A percentile compares a stretch with the other conserved stretches of the same genome.
Conservation (phyloP, 2,888 invertebrate species). For the Tortrix viridana region DNA sequence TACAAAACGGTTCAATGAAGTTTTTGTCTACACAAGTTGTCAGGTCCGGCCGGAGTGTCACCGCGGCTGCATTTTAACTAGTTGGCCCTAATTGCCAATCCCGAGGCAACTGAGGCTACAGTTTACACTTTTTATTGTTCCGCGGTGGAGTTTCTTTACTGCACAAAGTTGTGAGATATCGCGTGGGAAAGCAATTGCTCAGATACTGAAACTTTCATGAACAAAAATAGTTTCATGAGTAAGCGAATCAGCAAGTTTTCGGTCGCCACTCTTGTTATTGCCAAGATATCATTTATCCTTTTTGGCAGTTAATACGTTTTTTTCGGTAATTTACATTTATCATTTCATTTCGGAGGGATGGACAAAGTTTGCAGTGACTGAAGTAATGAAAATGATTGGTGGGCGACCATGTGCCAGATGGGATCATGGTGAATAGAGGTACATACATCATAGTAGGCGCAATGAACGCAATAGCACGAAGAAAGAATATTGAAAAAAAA, state of each 20-base stretch:
- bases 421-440: too few species aligned
- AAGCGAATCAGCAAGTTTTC: neutral
- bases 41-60: slow-evolving; percentile 49
- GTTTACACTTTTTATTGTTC: slow-evolving; percentile 29
- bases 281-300: too few species aligned
- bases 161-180: slow-evolving; percentile 17
- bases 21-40: slow-evolving; percentile 39
- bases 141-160: slow-evolving; percentile 15
- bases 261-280: neutral
- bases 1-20: slow-evolving; percentile 29
- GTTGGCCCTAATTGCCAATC: slow-evolving; percentile 55
- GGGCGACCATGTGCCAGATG: too few species aligned
- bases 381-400: too few species aligned
- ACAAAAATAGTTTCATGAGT: neutral
- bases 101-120: slow-evolving; percentile 42
- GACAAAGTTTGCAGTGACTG: too few species aligned
- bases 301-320: too few species aligned
- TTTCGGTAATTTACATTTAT: too few species aligned
- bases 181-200: neutral
- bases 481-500: too few species aligned
- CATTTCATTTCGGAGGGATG: too few species aligned
- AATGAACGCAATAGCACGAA: too few species aligned
- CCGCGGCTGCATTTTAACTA: slow-evolving; percentile 59
- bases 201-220: neutral
- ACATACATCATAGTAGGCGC: too few species aligned